phyloP scores from a whole-genome alignment of 2,888 invertebrate species.

The Spodoptera picta region DNA sequence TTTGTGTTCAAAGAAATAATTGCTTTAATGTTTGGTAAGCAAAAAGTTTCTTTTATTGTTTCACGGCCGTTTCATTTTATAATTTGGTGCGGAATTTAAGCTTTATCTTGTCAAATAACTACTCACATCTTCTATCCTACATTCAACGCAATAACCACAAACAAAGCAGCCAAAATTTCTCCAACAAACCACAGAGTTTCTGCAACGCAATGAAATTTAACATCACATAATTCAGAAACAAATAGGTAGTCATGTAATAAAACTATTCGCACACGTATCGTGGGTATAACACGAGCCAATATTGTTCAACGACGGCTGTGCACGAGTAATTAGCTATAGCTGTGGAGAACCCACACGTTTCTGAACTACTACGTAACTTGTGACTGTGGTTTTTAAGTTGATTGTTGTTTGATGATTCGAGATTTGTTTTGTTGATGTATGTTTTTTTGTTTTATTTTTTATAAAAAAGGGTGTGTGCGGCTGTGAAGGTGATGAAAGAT shows the following conservation, averaged over 20 bases:
- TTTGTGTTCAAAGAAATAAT: no score
- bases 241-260: slow-evolving; percentile 28
- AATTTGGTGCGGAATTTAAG: background rate
- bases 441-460: no score
- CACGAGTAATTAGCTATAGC: slow-evolving; percentile 67
- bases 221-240: slow-evolving; percentile 37
- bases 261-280: slow-evolving; percentile 35
- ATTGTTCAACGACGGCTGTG: slow-evolving; percentile 60
- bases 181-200: slow-evolving; percentile 4
- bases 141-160: background rate
- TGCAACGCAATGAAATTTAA: slow-evolving; percentile 26
- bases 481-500: no score
- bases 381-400: slow-evolving; percentile 33
- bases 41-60: no score
- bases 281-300: slow-evolving; percentile 59
- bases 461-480: no score
- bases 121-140: background rate
- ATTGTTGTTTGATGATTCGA: no score
- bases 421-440: no score
- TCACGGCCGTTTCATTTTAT: no score
- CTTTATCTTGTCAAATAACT: background rate
- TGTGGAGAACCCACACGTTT: slow-evolving; percentile 37
- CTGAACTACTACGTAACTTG: slow-evolving; percentile 46
- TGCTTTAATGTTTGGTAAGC: no score
- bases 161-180: background rate